Percentiles rank a stretch among this genome's conserved stretches.
Evolutionary conservation across 2,113 vertebrate species (phyloP).

Genomic region (Phrynosoma platyrhinos): DNA sequence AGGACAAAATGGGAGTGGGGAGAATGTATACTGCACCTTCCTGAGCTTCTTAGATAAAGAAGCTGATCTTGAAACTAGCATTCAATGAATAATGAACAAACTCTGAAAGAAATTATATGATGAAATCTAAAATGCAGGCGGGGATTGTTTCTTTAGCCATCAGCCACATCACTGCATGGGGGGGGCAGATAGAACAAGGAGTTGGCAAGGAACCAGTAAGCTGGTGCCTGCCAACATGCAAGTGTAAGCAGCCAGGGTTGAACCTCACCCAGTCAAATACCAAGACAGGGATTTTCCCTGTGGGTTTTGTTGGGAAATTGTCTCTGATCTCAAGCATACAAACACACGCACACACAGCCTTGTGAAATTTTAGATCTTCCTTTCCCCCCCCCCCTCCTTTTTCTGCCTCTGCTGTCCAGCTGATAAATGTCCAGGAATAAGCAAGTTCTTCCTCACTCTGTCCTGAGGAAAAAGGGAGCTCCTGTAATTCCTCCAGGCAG

Average conservation of each 20-base stretch:
- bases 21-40: not conserved
- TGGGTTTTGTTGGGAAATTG: slow-evolving; percentile 51
- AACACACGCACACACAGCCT: slow-evolving; percentile 26
- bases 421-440: slow-evolving; percentile 50
- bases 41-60: not conserved
- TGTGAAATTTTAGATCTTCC: slow-evolving; percentile 50
- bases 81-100: not conserved
- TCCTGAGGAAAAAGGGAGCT: not conserved
- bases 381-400: not conserved
- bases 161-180: no score
- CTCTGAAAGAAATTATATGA: not conserved
- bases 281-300: slow-evolving; percentile 63
- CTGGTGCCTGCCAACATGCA: not conserved
- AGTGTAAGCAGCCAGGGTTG: not conserved
- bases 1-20: not conserved
- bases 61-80: not conserved
- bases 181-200: not conserved
- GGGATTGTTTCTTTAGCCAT: not conserved
- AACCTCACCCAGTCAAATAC: slow-evolving; percentile 42
- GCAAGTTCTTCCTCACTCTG: not conserved
- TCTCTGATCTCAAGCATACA: accelerated
- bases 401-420: not conserved
- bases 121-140: not conserved
- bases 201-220: slow-evolving; percentile 13
- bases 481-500: slow-evolving; percentile 16